Percentiles rank a stretch among this genome's conserved stretches.
Evolutionary conservation across 2,113 vertebrate species (phyloP).

Genomic region (Rhinoptilus africanus): DNA sequence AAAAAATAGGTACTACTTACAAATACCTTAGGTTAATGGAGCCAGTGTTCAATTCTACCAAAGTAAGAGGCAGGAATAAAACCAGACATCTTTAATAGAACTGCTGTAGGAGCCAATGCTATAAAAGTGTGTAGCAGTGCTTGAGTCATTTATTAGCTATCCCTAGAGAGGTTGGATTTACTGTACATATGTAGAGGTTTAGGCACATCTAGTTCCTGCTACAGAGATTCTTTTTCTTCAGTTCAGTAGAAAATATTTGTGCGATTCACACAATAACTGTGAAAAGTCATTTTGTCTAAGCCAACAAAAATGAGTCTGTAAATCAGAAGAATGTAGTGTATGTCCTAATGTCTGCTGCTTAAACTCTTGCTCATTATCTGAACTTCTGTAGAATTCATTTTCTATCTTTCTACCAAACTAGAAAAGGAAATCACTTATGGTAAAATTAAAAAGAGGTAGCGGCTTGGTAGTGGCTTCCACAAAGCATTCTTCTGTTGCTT

Average conservation of each 20-base stretch:
- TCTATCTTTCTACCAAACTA: neutral
- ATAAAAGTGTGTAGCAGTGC: neutral
- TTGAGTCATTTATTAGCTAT: neutral
- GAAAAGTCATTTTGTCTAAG: neutral
- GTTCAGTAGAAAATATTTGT: neutral
- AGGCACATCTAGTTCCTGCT: neutral
- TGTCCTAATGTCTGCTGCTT: neutral
- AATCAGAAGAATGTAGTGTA: neutral
- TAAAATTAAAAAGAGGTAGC: neutral
- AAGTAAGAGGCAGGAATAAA: neutral
- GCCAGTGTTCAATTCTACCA: neutral
- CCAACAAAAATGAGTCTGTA: neutral
- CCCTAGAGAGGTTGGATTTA: constrained; percentile 7
- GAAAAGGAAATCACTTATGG: neutral
- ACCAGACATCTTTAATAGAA: neutral
- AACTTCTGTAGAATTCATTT: neutral
- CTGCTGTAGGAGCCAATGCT: neutral
- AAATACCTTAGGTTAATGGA: neutral
- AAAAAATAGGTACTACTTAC: neutral
- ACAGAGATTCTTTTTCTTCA: neutral
- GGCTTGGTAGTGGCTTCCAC: neutral
- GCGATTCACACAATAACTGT: neutral
- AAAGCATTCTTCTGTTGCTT: neutral
- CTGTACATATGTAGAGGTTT: neutral
- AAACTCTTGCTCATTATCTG: neutral